Percentiles rank a stretch among this genome's conserved stretches.
These are phyloP conservation scores for Dioctria linearis DNA, from an alignment of 2,888 invertebrate genomes.

Conservation along the genomic window DNA sequence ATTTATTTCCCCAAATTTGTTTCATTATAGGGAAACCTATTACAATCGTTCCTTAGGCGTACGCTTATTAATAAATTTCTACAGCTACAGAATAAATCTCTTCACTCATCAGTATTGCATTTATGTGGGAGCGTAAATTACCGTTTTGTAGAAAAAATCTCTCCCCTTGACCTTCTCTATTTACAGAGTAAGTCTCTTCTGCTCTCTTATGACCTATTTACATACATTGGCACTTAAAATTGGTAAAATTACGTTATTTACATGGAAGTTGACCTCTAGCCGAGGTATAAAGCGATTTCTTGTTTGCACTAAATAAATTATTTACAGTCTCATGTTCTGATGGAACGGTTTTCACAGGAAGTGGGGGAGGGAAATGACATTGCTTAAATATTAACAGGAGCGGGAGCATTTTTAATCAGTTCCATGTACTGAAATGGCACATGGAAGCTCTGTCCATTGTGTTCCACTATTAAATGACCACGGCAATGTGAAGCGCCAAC, in stretches of 20 bases:
- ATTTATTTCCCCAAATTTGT: slow-evolving; percentile 30
- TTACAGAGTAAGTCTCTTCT: neutral
- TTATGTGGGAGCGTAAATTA: slow-evolving; percentile 31
- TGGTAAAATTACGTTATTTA: slow-evolving; percentile 42
- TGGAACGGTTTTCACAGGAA: neutral
- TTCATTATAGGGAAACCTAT: slow-evolving; percentile 12
- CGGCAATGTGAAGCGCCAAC: slow-evolving; percentile 89
- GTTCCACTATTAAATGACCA: slow-evolving; percentile 90
- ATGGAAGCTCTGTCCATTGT: slow-evolving; percentile 80
- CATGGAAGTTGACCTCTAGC: neutral
- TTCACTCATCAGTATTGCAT: slow-evolving; percentile 60
- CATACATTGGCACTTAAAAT: slow-evolving; percentile 52
- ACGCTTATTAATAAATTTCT: slow-evolving; percentile 21
- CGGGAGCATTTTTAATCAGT: slow-evolving; percentile 69
- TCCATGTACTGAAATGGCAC: slow-evolving; percentile 90
- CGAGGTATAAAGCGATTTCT: slow-evolving; percentile 10
- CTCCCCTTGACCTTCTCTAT: neutral
- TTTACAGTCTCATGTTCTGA: slow-evolving; percentile 64
- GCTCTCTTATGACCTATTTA: slow-evolving; percentile 43
- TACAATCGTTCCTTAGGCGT: slow-evolving; percentile 19
- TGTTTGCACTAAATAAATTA: slow-evolving; percentile 60
- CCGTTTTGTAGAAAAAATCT: neutral
- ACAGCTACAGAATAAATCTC: slow-evolving; percentile 34
- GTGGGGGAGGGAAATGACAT: neutral
- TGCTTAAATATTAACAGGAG: slow-evolving; percentile 60